Conservation (phyloP, 2,113 vertebrate genomes). For the Hydrolagus affinis region DNA sequence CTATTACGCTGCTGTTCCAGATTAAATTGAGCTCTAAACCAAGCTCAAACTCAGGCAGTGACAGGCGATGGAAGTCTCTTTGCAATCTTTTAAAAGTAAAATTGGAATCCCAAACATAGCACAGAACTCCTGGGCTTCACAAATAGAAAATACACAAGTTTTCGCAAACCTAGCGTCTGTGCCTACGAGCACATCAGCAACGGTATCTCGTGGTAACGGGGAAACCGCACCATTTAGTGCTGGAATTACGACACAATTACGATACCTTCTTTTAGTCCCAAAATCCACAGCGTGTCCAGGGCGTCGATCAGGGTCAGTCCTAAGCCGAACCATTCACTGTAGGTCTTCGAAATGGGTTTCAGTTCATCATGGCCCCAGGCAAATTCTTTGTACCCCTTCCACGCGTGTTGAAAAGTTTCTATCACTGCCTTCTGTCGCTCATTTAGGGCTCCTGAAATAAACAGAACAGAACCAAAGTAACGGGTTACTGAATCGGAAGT, state of each 20-base stretch:
- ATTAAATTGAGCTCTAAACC: no score
- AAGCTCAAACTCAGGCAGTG: no score
- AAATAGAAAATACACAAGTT: neutral
- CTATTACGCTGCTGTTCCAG: no score
- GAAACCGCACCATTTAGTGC: neutral
- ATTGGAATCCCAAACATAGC: neutral
- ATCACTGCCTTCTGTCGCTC: slow-evolving; percentile 67
- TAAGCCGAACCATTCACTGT: slow-evolving; percentile 87
- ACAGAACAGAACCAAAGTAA: slow-evolving; percentile 7
- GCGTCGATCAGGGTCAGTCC: slow-evolving; percentile 85
- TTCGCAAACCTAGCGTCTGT: neutral
- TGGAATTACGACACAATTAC: neutral
- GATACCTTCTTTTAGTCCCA: slow-evolving; percentile 81
- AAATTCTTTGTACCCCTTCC: slow-evolving; percentile 78
- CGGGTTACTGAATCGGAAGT: neutral
- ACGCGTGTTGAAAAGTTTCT: slow-evolving; percentile 80
- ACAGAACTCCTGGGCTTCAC: neutral
- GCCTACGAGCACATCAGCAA: no score
- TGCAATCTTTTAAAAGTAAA: neutral
- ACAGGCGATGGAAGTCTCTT: no score
- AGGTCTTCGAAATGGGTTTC: slow-evolving; percentile 82
- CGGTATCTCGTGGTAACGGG: neutral
- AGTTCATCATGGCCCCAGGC: slow-evolving; percentile 95
- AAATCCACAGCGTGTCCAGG: slow-evolving; percentile 95
- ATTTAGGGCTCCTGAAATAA: slow-evolving; percentile 32